These are phyloP conservation scores for Poeciliopsis infans DNA, from an alignment of 2,797 vertebrate genomes.

Conservation along the genomic window DNA sequence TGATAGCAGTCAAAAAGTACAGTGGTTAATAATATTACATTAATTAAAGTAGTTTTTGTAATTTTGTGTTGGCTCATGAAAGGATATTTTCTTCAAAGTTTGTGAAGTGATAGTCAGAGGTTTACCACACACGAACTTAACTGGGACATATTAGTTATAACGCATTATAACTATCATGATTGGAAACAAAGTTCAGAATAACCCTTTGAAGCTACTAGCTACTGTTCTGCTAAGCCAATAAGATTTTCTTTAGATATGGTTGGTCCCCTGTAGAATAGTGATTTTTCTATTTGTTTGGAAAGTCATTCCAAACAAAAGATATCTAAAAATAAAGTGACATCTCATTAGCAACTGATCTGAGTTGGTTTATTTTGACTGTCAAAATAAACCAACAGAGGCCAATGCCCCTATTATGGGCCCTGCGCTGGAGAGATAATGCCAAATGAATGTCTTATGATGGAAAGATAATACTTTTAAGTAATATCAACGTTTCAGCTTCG, in stretches of 20 bases:
- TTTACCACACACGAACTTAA: background rate
- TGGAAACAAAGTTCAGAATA: background rate
- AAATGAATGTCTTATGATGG: too few relatives aligned
- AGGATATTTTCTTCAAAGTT: slow-evolving; percentile 2
- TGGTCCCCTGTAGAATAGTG: background rate
- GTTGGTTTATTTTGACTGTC: background rate
- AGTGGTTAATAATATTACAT: background rate
- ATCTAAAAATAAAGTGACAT: background rate
- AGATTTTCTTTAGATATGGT: background rate
- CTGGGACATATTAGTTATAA: background rate
- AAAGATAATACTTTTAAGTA: too few relatives aligned
- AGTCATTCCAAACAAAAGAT: too few relatives aligned
- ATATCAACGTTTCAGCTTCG: too few relatives aligned
- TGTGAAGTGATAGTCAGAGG: slow-evolving; percentile 5
- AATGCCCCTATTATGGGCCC: too few relatives aligned
- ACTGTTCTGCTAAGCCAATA: background rate
- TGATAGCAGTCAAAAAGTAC: background rate
- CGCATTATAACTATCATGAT: background rate
- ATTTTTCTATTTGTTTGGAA: background rate
- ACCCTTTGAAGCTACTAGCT: background rate
- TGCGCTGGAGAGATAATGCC: too few relatives aligned
- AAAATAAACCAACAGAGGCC: background rate
- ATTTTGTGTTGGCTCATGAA: background rate
- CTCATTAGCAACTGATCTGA: background rate
- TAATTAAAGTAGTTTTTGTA: background rate